phyloP scores from a whole-genome alignment of 2,888 invertebrate species.

The Archaeoteleia sp. region DNA sequence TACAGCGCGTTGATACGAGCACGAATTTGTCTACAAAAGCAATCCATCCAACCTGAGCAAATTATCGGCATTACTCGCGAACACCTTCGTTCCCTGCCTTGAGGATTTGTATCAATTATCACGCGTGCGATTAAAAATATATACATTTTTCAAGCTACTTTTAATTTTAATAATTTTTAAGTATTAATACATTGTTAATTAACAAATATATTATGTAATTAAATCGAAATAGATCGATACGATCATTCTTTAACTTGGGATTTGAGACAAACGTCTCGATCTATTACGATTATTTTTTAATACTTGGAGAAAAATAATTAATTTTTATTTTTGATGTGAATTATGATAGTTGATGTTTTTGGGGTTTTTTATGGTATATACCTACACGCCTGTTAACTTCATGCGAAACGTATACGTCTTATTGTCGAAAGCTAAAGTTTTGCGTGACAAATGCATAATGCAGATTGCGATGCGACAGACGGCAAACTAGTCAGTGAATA shows the following conservation, averaged over 20 bases:
- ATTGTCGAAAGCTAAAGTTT: conserved; percentile 48
- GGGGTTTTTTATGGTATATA: no score
- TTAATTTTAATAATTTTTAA: no score
- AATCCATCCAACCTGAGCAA: not conserved
- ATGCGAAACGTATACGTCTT: conserved; percentile 42
- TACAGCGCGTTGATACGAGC: conserved; percentile 4
- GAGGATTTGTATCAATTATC: conserved; percentile 1
- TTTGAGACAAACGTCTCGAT: no score
- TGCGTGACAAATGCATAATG: conserved; percentile 54
- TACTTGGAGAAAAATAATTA: no score
- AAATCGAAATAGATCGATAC: no score
- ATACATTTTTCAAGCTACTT: not conserved
- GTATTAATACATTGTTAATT: no score
- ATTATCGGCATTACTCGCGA: conserved; percentile 1
- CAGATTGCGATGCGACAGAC: conserved; percentile 49
- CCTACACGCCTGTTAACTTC: conserved; percentile 40
- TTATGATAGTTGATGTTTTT: no score
- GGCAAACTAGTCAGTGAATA: conserved; percentile 40
- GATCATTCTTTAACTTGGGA: no score
- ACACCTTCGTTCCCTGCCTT: not conserved
- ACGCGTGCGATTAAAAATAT: not conserved
- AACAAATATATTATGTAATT: no score
- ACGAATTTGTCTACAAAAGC: conserved; percentile 1
- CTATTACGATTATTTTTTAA: no score
- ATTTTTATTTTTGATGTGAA: no score